Conservation (phyloP, 2,113 vertebrate species). For the Caretta caretta region DNA sequence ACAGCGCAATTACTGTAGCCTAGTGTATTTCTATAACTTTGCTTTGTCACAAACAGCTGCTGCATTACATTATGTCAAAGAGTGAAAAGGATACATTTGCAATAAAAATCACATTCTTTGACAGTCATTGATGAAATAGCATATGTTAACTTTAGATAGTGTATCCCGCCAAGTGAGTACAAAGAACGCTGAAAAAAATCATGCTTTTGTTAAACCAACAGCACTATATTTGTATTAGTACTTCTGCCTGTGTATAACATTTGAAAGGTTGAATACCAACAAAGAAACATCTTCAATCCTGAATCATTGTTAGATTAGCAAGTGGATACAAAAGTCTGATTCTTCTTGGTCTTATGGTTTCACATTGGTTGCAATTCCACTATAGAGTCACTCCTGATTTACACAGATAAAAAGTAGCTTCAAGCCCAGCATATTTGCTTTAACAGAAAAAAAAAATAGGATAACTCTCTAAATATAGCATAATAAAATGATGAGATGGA, state of each 20-base stretch:
- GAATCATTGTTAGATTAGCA: background rate
- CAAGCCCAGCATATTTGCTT: fast-evolving
- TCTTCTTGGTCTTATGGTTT: fast-evolving
- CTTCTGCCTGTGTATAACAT: background rate
- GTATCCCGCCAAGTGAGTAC: background rate
- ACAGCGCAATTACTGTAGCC: background rate
- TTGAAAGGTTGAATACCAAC: background rate
- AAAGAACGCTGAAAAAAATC: background rate
- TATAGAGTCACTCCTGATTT: fast-evolving
- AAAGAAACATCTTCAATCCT: background rate
- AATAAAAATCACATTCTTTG: background rate
- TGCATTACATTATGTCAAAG: background rate
- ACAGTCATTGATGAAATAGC: background rate
- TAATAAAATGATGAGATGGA: fast-evolving
- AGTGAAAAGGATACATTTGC: background rate
- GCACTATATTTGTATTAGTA: fast-evolving
- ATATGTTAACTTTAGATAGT: background rate
- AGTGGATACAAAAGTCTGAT: background rate
- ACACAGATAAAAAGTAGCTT: background rate
- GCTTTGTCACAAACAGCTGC: background rate
- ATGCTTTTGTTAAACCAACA: background rate
- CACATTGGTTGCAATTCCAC: background rate
- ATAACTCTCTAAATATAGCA: background rate
- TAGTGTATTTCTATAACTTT: background rate
- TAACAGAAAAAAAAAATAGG: background rate